Evolutionary conservation across 2,797 vertebrate species (phyloP).

Genomic region (Uromys caudimaculatus): DNA sequence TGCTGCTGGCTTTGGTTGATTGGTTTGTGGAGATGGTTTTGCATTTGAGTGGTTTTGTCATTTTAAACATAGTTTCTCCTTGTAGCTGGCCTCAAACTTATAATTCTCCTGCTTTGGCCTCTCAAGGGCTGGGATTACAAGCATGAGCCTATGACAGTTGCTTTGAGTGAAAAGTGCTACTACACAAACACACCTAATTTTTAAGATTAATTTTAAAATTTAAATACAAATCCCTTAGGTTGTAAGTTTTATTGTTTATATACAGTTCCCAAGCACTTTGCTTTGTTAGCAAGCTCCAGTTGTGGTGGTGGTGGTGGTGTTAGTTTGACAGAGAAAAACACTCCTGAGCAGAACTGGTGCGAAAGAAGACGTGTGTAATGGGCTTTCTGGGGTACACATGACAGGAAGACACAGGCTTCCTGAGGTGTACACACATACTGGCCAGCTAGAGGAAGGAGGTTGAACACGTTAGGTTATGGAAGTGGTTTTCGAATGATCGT

Average conservation of each 20-base stretch:
- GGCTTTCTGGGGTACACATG: background rate
- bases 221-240: background rate
- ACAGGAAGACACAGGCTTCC: background rate
- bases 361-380: background rate
- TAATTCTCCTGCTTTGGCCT: background rate
- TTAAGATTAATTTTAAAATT: conserved; percentile 17
- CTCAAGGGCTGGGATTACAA: background rate
- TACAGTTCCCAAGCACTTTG: background rate
- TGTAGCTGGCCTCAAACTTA: background rate
- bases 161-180: conserved; percentile 37
- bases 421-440: background rate
- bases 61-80: background rate
- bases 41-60: background rate
- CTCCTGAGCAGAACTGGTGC: background rate
- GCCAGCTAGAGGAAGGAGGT: conserved; percentile 25
- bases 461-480: background rate
- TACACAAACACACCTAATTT: conserved; percentile 35
- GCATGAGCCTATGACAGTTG: background rate
- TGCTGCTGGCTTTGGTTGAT: background rate
- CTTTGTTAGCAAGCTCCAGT: background rate
- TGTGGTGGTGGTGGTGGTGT: background rate
- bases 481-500: conserved; percentile 12
- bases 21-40: background rate
- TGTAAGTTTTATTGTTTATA: conserved; percentile 34
- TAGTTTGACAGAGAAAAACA: background rate